A percentile compares a stretch with the other conserved stretches of the same genome.
Conservation (phyloP, 2,797 vertebrate genomes). For the Enteromius afrohamiltoni region DNA sequence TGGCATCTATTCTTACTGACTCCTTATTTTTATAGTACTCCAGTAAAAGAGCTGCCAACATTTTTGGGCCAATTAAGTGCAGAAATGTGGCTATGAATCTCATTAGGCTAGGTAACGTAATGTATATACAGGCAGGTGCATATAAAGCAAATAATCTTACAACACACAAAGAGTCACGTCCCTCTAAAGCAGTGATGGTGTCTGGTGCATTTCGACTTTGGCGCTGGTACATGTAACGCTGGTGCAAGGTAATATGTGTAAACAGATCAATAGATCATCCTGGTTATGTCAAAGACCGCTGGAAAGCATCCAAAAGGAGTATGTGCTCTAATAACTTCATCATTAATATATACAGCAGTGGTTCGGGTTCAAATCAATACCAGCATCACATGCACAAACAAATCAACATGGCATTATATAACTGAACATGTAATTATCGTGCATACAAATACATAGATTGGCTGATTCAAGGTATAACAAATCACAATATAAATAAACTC, state of each 20-base stretch:
- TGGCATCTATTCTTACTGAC: not conserved
- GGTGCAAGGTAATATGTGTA: slow-evolving; percentile 14
- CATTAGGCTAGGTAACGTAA: not conserved
- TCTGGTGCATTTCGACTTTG: slow-evolving; percentile 15
- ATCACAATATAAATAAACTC: not conserved
- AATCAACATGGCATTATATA: slow-evolving; percentile 39
- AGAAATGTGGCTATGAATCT: not conserved
- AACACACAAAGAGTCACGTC: slow-evolving; percentile 22
- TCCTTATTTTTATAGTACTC: not conserved
- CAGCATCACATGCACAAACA: slow-evolving; percentile 15
- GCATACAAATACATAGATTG: not conserved
- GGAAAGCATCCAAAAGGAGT: slow-evolving; percentile 21
- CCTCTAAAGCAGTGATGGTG: slow-evolving; percentile 1
- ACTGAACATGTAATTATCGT: not conserved
- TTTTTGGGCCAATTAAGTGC: not conserved
- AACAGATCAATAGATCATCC: slow-evolving; percentile 35
- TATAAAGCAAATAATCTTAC: slow-evolving; percentile 9
- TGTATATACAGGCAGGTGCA: slow-evolving; percentile 1
- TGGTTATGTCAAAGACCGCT: slow-evolving; percentile 30
- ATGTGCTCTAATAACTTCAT: slow-evolving; percentile 19
- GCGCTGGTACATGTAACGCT: not conserved
- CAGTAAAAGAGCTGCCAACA: slow-evolving; percentile 10
- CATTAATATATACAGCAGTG: not conserved
- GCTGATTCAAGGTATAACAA: not conserved
- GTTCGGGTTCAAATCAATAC: slow-evolving; percentile 25